Evolutionary conservation across 2,113 vertebrate species (phyloP), one percentile per base, ranked within the genome.

Genomic region (Poicephalus meyeri): DNA sequence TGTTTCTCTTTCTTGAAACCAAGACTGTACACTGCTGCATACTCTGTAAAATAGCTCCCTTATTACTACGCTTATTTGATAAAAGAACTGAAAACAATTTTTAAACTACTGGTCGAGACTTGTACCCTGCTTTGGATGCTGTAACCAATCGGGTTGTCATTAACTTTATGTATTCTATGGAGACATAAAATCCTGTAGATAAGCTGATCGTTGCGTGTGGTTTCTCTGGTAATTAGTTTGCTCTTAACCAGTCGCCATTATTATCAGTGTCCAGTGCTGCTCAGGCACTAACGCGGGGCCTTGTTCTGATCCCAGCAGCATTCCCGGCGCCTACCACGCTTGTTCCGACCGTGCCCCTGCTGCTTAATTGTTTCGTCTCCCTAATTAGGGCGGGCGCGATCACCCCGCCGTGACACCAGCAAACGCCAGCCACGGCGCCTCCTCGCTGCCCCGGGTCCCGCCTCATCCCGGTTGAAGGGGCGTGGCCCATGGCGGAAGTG

Each of bases 41-140:
- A 47, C 56, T 88, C 81, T 96, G 95, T 97, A 94, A 92, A 92
- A 88, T 92, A 95, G 92, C 87, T 93, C 96, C 63, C 93, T 77
- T 91, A 39, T 60, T 61, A 74, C 23, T 80, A 31, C 10, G 55
- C 82, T 88, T 53, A 74, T 92, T 98, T 95, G 92, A 94, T 82
- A 95, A 61, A 94, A 95, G 49, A 94, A 71, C 25, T 12, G 52
- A 85, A 95, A 66, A 41, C 78, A 69, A 42, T 97, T 98, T 93
- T 83, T 96, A 96, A 96, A 81, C 78, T 61, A 21, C 33, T 37
- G 82, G 37, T 88, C 73, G 20, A 23, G 55, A 56, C 89, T 56
- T 79, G 91, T 90, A 86, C 70, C 73, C 53, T 47, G 47, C 56
- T 24, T 72, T 11, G 61, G 44, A 61, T 89, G 68, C 83, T 64